Base-by-base conservation (phyloP, 2,888 invertebrate species). In the Tricholauxania praeusta region DNA sequence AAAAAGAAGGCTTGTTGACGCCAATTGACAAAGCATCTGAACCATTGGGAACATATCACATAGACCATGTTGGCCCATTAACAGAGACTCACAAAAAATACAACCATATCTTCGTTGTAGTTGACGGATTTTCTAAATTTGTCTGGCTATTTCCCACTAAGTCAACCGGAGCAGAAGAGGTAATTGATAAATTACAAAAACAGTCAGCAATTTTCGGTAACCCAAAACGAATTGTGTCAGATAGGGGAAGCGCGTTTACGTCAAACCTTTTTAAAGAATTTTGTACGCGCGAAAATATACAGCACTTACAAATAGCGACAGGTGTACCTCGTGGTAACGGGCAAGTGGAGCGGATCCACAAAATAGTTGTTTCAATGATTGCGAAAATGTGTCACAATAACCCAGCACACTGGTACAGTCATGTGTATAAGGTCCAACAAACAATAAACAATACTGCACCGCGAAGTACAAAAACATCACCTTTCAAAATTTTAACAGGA, bases 181-280 rank as follows among this genome's bases (percentile, higher is more conserved):
- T 80, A 0, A 3, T 86, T 12, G 60, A 79, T 0, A 81, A 81
- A 66, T 57, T 86, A 6, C 2, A n/a, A 10, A 76, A 65, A 17
- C 72, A 75, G 12, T 39, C 75, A 17, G 63, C 51, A 0, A n/a
- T 72, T 12, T 75, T 76, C 65, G 74, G 74, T 6, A 84, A 76
- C 32, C 82, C 83, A 5, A 76, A 57, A 14, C 71, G 82, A 77
- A 12, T 81, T 87, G n/a, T n/a, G 10, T 80, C 82, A 0, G 87
- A 88, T 71, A 73, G 83, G 52, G 86, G 86, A 10, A 79, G 82
- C 12, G 81, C 81, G 1, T 88, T 86, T 69, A 87, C 86, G 0
- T 80, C 83, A 3, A 76, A 79, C n/a, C 63, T 69, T 6, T 88
- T 87, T 71, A 73, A 78, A 65, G 71, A 75, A 8, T 85, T 82